A percentile compares a stretch with the other conserved stretches of the same genome.
These are phyloP conservation scores for Odocoileus virginianus DNA, from an alignment of 2,113 vertebrate species.

Conservation along the genomic window DNA sequence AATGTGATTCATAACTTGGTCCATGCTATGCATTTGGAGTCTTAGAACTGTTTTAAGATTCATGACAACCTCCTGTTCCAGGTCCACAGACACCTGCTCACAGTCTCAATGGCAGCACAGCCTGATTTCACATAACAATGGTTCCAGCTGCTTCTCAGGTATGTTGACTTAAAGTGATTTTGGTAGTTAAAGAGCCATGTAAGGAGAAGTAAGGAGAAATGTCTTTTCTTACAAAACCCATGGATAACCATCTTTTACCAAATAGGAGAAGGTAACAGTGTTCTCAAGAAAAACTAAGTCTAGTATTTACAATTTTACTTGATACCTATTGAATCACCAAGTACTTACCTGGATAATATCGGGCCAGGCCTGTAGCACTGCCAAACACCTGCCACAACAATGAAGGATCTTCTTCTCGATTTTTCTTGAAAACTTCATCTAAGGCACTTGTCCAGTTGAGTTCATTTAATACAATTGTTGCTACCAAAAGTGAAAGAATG, in stretches of 20 bases:
- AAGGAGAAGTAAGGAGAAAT: not conserved
- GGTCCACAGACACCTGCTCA: not conserved
- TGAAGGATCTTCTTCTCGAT: constrained; percentile 94
- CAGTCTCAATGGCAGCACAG: rapidly evolving
- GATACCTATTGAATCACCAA: rapidly evolving
- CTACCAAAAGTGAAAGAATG: constrained; percentile 44
- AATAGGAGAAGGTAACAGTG: not conserved
- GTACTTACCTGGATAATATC: constrained; percentile 94
- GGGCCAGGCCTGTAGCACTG: constrained; percentile 95
- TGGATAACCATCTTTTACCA: not conserved
- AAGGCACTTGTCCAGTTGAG: constrained; percentile 95
- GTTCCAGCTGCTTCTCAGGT: not conserved
- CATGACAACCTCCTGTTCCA: not conserved
- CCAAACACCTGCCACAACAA: constrained; percentile 98
- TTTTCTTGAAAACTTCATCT: constrained; percentile 93
- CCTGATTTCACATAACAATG: rapidly evolving
- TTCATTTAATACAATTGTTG: constrained; percentile 96
- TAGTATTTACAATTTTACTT: rapidly evolving
- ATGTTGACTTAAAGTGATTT: not conserved
- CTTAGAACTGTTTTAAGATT: not conserved
- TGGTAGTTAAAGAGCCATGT: not conserved
- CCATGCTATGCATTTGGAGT: not conserved
- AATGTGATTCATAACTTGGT: not conserved
- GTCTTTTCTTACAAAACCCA: not conserved
- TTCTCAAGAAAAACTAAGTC: not conserved